Evolutionary conservation across 2,888 invertebrate species (phyloP), one percentile per base, ranked within the genome.

Genomic region (Tetheella fluctuosa): DNA sequence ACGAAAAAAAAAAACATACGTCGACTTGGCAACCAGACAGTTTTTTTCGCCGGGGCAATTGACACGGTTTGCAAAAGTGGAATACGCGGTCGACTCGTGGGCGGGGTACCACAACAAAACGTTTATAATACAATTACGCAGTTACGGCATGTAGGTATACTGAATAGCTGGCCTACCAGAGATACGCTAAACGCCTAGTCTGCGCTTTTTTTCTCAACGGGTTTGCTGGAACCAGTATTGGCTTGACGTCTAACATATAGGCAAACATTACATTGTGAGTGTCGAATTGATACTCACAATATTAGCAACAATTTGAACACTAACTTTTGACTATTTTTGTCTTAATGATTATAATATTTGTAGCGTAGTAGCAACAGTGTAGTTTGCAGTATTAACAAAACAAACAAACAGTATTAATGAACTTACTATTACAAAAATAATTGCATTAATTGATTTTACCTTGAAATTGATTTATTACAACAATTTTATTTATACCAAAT

Each of bases 1-100:
- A 62, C 58, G 65, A 70, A 70, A 73, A 67, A 70, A 72, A 76
- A 77, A 70, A 64, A 73, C 66, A 57, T 70, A 66, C 66, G 65
- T 65, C 59, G 71, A 76, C 81, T 90, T 91, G 91, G 90, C 91
- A 89, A 77, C 82, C 67, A 73, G 74, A 79, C 84, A 69, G 71
- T 74, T 69, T 75, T 84, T 86, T 86, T 88, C 84, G 80, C 79
- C 78, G 74, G 67, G 77, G 84, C 89, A 89, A 91, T 91, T 91
- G 91, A 91, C 91, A 91, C 83, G 76, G 77, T 83, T 91, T 72
- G 65, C 70, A 68, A 80, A 90, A 83, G 77, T 88, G 67, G 89
- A 73, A 78, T 80, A 84, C 69, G 80, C 88, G 90, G 89, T 71
- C 87, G 74, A 54, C 57, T 64, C 77, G 89, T 89, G 80, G 89